These are phyloP conservation scores for Vombatus ursinus DNA, from an alignment of 2,113 vertebrate genomes.

Conservation along the genomic window DNA sequence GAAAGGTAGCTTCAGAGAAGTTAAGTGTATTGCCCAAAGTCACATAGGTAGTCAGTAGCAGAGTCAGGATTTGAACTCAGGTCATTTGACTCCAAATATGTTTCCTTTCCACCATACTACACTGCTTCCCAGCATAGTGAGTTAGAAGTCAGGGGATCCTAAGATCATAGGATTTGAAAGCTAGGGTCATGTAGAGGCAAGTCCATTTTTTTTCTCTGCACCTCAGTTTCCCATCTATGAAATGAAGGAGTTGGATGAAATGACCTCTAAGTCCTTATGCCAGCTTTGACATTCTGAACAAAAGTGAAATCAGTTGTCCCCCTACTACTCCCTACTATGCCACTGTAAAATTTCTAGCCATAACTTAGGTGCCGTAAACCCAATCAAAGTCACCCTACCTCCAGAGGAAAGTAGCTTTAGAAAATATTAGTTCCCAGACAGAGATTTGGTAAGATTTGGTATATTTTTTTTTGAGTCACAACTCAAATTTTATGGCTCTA, in stretches of 20 bases:
- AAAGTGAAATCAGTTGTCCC: background rate
- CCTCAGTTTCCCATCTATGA: background rate
- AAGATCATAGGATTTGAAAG: background rate
- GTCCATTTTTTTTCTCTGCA: background rate
- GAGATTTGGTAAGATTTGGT: constrained; percentile 9
- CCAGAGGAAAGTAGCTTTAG: constrained; percentile 50
- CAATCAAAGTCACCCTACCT: background rate
- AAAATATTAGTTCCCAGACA: constrained; percentile 6
- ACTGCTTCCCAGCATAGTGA: background rate
- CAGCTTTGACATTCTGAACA: background rate
- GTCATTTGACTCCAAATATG: background rate
- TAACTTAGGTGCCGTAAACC: background rate
- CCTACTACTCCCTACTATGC: background rate
- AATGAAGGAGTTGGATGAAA: background rate
- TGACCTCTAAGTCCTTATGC: too few species aligned
- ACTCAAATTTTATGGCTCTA: constrained; percentile 74
- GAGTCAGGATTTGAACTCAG: background rate
- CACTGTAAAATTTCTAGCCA: background rate
- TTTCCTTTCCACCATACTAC: background rate
- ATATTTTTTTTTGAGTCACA: constrained; percentile 60
- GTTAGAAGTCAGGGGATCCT: background rate
- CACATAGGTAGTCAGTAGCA: background rate
- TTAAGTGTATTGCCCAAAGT: background rate
- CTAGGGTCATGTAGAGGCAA: background rate
- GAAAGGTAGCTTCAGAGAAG: background rate